A percentile compares a stretch with the other conserved stretches of the same genome.
Evolutionary conservation across 1,140 invertebrate species (phyloP).

Genomic region (Dufourea novaeangliae): DNA sequence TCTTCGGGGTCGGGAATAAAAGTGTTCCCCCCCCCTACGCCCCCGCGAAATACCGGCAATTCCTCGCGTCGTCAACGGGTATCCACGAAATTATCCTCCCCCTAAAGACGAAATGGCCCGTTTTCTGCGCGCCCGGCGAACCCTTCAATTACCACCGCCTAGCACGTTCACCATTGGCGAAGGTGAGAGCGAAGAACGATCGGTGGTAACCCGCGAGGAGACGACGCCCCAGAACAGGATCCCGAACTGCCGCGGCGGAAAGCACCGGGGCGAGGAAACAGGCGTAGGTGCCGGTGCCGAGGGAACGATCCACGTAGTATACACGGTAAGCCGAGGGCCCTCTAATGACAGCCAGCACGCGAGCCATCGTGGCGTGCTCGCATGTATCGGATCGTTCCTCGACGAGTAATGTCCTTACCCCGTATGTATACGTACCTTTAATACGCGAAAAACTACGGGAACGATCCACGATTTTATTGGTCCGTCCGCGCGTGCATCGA

Average conservation of each 20-base stretch:
- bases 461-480: background rate
- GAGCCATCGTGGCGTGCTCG: constrained; percentile 58
- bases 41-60: too few species aligned
- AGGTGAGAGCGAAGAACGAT: background rate
- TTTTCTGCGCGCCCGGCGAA: constrained; percentile 14
- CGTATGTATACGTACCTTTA: constrained; percentile 14
- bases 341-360: constrained; percentile 65
- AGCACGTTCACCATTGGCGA: background rate
- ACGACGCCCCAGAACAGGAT: constrained; percentile 21
- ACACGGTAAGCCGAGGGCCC: constrained; percentile 26
- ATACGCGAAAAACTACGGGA: background rate
- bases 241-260: constrained; percentile 43
- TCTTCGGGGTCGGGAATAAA: constrained; percentile 5
- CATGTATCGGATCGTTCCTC: constrained; percentile 52
- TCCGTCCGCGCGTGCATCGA: background rate
- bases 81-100: constrained; percentile 5
- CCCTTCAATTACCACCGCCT: constrained; percentile 26
- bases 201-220: constrained; percentile 5
- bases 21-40: constrained; percentile 4
- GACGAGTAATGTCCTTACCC: constrained; percentile 13
- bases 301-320: constrained; percentile 29
- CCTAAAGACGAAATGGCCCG: constrained; percentile 5
- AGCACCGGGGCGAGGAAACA: constrained; percentile 42
- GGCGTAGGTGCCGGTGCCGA: constrained; percentile 30
- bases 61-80: background rate